These are phyloP conservation scores for Philonicus albiceps DNA, from an alignment of 2,888 invertebrate species.

Conservation along the genomic window DNA sequence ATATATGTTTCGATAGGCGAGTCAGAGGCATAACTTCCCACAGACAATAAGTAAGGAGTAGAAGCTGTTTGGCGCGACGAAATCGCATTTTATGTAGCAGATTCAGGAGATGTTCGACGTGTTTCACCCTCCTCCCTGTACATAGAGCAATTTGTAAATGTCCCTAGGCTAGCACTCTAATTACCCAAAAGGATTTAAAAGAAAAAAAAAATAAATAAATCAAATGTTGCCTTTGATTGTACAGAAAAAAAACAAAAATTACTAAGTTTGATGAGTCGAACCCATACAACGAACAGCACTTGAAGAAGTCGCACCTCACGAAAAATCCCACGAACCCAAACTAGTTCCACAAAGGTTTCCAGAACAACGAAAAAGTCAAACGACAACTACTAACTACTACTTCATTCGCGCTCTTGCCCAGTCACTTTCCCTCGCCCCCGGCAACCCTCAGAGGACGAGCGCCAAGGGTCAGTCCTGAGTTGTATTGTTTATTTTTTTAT, in stretches of 20 bases:
- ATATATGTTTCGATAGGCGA: neutral
- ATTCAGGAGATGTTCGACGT: neutral
- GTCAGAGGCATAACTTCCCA: neutral
- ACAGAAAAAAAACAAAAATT: neutral
- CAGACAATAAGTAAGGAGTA: neutral
- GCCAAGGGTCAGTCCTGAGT: neutral
- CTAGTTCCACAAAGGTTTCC: slow-evolving; percentile 16
- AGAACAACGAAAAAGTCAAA: slow-evolving; percentile 14
- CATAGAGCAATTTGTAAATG: neutral
- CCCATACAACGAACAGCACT: neutral
- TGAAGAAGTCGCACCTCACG: neutral
- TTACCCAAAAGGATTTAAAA: neutral
- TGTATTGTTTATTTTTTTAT: neutral
- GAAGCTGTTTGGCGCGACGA: neutral
- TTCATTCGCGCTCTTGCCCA: neutral
- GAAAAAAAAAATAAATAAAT: neutral
- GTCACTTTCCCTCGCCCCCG: neutral
- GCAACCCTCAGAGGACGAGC: neutral
- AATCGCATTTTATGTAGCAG: neutral
- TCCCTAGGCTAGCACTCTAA: neutral
- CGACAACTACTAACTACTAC: neutral
- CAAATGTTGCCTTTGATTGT: neutral
- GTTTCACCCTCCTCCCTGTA: neutral
- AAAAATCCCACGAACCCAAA: neutral
- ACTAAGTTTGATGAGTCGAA: neutral